Evolutionary conservation across 1,140 invertebrate species (phyloP).

Genomic region (Danaus melanippus): DNA sequence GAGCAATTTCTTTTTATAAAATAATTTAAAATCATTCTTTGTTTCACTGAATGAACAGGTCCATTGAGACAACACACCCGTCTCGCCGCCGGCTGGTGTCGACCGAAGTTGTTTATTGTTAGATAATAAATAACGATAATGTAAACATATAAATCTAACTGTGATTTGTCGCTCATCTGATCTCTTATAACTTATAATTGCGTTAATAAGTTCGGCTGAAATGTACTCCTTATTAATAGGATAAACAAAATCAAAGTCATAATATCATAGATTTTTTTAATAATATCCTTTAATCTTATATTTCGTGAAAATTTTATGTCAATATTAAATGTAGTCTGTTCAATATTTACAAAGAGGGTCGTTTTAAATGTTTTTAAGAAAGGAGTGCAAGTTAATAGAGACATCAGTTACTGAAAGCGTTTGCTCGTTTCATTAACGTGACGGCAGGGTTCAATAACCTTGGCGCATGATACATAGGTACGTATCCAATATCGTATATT

Average conservation of each 20-base stretch:
- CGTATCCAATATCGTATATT: conserved; percentile 35
- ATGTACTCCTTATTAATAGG: too few species aligned
- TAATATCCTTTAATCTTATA: too few species aligned
- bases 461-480: conserved; percentile 25
- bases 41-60: conserved; percentile 26
- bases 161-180: conserved; percentile 36
- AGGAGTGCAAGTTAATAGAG: conserved; percentile 43
- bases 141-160: conserved; percentile 54
- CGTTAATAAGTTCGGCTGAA: too few species aligned
- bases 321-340: too few species aligned
- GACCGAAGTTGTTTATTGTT: conserved; percentile 31
- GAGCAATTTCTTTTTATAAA: conserved; percentile 33
- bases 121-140: conserved; percentile 33
- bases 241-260: too few species aligned
- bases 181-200: conserved; percentile 7
- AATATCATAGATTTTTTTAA: too few species aligned
- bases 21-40: conserved; percentile 27
- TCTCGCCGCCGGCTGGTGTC: conserved; percentile 24
- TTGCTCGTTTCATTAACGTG: conserved; percentile 60
- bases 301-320: too few species aligned
- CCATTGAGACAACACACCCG: conserved; percentile 19
- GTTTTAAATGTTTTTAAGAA: conserved; percentile 9
- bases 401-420: conserved; percentile 47
- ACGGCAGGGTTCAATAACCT: conserved; percentile 55
- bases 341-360: neutral